Evolutionary conservation across 2,113 vertebrate species (phyloP).

Genomic region (Thunnus thynnus): DNA sequence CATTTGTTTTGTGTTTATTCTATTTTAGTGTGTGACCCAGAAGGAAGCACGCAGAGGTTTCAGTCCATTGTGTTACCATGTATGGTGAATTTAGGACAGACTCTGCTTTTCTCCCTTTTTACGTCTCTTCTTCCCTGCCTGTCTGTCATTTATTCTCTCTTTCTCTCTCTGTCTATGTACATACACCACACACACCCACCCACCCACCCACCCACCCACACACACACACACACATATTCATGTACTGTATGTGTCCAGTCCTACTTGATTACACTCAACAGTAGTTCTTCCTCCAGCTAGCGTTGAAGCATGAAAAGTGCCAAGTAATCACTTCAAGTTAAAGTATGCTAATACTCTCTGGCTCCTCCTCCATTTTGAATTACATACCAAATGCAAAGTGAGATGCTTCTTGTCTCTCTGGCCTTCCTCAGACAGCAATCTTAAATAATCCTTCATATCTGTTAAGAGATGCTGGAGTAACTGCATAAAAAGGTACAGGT

Average conservation of each 20-base stretch:
- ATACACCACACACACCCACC: no score
- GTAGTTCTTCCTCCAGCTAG: slow-evolving; percentile 30
- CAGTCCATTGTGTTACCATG: background rate
- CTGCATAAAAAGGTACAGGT: slow-evolving; percentile 16
- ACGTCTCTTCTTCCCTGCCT: background rate
- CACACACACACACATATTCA: background rate
- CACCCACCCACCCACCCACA: no score
- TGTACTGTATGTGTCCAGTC: background rate
- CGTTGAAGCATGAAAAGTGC: slow-evolving; percentile 49
- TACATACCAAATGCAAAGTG: slow-evolving; percentile 57
- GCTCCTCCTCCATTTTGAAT: slow-evolving; percentile 49
- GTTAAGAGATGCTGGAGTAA: slow-evolving; percentile 12
- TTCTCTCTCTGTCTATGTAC: background rate
- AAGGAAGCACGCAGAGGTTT: slow-evolving; percentile 14
- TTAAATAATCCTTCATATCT: slow-evolving; percentile 36
- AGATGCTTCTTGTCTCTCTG: slow-evolving; percentile 41
- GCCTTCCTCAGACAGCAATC: slow-evolving; percentile 29
- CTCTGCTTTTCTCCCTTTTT: background rate
- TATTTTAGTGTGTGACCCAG: slow-evolving; percentile 24
- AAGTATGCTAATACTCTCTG: slow-evolving; percentile 36
- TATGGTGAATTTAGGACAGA: background rate
- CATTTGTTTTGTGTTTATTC: slow-evolving; percentile 30
- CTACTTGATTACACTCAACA: slow-evolving; percentile 44
- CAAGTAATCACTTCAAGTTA: slow-evolving; percentile 53
- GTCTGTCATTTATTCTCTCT: no score